Percentiles rank a stretch among this genome's conserved stretches.
phyloP scores from a whole-genome alignment of 2,797 vertebrate genomes.

The Hypotaenidia philippensis region DNA sequence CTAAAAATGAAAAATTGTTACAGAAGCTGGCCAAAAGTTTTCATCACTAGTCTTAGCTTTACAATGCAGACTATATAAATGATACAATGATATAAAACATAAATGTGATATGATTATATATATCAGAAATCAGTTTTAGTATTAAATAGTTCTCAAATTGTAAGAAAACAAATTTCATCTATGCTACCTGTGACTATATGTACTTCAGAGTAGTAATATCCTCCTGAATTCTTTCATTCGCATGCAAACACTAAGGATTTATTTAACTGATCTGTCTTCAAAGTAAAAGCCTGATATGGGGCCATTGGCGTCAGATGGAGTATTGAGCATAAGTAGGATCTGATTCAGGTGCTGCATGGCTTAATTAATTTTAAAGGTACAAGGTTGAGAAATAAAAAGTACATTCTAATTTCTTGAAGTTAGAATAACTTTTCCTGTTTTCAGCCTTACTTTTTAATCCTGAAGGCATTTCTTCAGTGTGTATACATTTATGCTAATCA shows the following conservation, averaged over 20 bases:
- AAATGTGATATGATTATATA: neutral
- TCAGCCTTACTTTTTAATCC: slow-evolving; percentile 83
- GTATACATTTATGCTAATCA: slow-evolving; percentile 90
- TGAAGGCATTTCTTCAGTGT: slow-evolving; percentile 86
- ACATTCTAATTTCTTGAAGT: slow-evolving; percentile 75
- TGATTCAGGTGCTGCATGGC: neutral
- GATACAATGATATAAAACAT: neutral
- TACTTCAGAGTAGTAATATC: neutral
- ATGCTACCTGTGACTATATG: neutral
- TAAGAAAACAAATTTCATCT: neutral
- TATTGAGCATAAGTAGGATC: neutral
- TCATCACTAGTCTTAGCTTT: neutral
- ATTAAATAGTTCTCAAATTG: neutral
- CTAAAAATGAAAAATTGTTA: neutral
- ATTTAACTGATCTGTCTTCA: neutral
- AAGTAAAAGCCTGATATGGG: neutral
- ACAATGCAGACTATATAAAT: neutral
- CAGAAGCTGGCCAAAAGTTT: neutral
- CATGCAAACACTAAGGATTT: neutral
- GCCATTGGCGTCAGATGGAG: neutral
- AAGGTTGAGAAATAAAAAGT: slow-evolving; percentile 18
- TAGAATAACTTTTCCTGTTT: slow-evolving; percentile 79
- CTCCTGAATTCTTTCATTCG: neutral
- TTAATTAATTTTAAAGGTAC: slow-evolving; percentile 50
- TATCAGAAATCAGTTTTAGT: neutral